Evolutionary conservation across 1,140 invertebrate species (phyloP).

Genomic region (Drosophila kepulauana): DNA sequence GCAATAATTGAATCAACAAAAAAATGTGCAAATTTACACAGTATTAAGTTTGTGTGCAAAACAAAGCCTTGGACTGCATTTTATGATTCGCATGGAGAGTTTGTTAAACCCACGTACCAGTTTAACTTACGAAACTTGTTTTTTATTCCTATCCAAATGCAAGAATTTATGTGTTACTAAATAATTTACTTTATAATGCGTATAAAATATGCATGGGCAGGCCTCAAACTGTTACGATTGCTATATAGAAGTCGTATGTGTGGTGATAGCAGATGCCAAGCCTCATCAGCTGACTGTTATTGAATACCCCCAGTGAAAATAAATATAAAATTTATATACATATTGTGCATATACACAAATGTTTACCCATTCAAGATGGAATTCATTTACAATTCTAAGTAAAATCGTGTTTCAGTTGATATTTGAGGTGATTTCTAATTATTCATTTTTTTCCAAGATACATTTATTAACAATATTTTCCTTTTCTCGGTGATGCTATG

Average conservation of each 20-base stretch:
- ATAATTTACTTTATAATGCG: background rate
- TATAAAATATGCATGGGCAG: background rate
- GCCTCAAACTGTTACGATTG: background rate
- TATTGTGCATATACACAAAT: background rate
- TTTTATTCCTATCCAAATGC: slow-evolving; percentile 3
- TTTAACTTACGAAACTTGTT: slow-evolving; percentile 23
- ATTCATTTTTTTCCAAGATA: too few relatives aligned
- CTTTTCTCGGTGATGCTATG: too few relatives aligned
- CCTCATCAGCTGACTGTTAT: slow-evolving; percentile 5
- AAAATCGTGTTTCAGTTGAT: background rate
- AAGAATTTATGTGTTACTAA: background rate
- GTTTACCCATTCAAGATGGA: background rate
- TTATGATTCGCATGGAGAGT: background rate
- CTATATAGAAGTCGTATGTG: background rate
- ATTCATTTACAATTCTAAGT: background rate
- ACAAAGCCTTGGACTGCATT: background rate
- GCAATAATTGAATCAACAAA: background rate
- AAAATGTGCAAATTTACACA: slow-evolving; percentile 3
- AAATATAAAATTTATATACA: background rate
- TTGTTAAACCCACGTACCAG: background rate
- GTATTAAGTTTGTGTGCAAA: background rate
- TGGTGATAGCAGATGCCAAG: background rate
- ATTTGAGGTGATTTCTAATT: too few relatives aligned
- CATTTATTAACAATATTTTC: too few relatives aligned
- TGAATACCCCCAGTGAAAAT: background rate